Conservation (phyloP, 2,113 vertebrate species). For the Vidua chalybeata region DNA sequence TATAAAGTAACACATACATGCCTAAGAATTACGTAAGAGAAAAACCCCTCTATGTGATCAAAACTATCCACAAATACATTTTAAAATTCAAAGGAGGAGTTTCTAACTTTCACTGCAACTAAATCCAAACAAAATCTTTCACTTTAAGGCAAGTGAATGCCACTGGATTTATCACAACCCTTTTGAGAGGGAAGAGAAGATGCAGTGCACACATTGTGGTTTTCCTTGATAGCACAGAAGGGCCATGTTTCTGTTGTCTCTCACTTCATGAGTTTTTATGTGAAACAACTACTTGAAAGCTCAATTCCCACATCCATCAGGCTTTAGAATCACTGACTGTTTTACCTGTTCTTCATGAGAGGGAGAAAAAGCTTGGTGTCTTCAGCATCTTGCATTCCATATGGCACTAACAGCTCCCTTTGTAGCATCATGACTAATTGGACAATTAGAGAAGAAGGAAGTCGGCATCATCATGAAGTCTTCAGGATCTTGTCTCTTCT, state of each 20-base stretch:
- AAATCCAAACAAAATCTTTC: neutral
- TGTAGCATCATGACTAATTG: neutral
- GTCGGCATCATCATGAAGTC: neutral
- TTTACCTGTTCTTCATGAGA: neutral
- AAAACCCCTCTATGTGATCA: accelerated
- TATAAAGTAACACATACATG: neutral
- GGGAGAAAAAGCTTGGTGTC: neutral
- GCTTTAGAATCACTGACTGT: neutral
- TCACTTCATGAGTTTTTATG: neutral
- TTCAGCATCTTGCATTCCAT: neutral
- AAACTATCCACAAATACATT: neutral
- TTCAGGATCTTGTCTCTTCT: neutral
- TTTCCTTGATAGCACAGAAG: neutral
- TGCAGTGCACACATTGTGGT: neutral
- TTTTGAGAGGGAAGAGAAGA: neutral
- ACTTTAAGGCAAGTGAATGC: neutral
- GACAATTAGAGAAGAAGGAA: neutral
- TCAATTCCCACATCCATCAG: neutral
- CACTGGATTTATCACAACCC: neutral
- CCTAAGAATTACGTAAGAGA: neutral
- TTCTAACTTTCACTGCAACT: neutral
- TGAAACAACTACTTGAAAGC: neutral
- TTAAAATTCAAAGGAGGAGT: neutral
- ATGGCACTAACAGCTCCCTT: neutral
- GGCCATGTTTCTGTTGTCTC: neutral